Conservation (phyloP, 2,113 vertebrate species). For the Brachyistius frenatus region DNA sequence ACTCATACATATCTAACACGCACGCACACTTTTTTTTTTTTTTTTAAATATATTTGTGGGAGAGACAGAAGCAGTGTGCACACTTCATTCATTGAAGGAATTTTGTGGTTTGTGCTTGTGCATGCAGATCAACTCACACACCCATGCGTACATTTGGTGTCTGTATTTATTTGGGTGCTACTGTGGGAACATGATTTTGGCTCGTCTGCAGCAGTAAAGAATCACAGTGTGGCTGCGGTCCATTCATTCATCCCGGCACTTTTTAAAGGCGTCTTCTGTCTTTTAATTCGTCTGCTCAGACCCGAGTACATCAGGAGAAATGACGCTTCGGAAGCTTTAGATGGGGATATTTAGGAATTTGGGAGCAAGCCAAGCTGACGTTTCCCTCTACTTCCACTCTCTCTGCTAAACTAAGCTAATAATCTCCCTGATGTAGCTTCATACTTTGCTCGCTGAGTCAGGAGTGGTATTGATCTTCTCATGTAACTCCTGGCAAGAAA, state of each 20-base stretch:
- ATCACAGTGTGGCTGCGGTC: not conserved
- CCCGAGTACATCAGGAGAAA: constrained; percentile 1
- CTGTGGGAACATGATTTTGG: constrained; percentile 32
- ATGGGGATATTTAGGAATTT: too few species aligned
- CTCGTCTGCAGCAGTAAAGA: not conserved
- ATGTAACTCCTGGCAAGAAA: too few species aligned
- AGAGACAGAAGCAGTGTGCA: not conserved
- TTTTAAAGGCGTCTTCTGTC: constrained; percentile 23
- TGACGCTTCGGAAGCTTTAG: not conserved
- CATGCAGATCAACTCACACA: not conserved
- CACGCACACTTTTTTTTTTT: not conserved
- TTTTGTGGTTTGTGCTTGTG: constrained; percentile 5
- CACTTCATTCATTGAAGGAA: not conserved
- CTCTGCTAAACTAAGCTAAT: not conserved
- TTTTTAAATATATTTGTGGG: not conserved
- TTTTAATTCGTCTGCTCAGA: constrained; percentile 24
- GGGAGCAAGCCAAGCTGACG: too few species aligned
- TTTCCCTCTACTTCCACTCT: too few species aligned
- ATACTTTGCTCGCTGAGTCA: not conserved
- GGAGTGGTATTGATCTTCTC: too few species aligned
- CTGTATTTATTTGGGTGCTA: not conserved
- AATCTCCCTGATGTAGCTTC: not conserved
- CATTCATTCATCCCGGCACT: constrained; percentile 12
- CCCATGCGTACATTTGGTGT: not conserved
- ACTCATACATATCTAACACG: not conserved